A percentile compares a stretch with the other conserved stretches of the same genome.
Evolutionary conservation across 92 coral and sea anemone species (phyloP).

Genomic region (Porites rus): DNA sequence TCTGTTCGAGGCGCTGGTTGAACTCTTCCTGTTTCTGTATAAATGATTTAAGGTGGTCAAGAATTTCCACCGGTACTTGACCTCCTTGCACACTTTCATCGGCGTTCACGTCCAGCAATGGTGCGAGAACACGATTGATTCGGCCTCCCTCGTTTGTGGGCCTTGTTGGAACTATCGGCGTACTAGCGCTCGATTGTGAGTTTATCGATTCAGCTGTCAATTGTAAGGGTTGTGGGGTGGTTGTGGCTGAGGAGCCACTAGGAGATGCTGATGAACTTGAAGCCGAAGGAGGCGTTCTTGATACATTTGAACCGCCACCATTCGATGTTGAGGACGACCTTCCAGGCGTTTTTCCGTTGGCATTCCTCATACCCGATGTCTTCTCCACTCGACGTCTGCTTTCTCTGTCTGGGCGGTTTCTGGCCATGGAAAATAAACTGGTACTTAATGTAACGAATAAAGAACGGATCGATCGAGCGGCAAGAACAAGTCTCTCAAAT

Average conservation of each 20-base stretch:
- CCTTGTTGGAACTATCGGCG: background rate
- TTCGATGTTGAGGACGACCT: background rate
- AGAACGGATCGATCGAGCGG: background rate
- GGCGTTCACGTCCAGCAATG: background rate
- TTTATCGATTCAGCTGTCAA: background rate
- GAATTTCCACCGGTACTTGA: background rate
- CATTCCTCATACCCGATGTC: background rate
- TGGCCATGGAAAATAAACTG: background rate
- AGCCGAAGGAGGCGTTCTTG: background rate
- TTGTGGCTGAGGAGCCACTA: background rate
- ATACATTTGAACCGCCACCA: background rate
- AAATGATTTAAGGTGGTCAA: background rate
- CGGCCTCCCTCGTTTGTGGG: background rate
- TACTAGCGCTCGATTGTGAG: background rate
- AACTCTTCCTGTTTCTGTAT: background rate
- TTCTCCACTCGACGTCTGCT: constrained; percentile 9
- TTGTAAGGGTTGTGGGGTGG: background rate
- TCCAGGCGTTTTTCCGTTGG: background rate
- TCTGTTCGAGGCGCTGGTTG: constrained; percentile 22
- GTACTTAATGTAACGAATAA: background rate
- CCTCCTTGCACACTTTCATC: background rate
- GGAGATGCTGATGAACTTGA: background rate
- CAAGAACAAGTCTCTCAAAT: background rate
- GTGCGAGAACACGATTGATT: background rate
- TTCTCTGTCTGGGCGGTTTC: background rate